phyloP scores from a whole-genome alignment of 2,888 invertebrate genomes.

The Dynastes tityus region DNA sequence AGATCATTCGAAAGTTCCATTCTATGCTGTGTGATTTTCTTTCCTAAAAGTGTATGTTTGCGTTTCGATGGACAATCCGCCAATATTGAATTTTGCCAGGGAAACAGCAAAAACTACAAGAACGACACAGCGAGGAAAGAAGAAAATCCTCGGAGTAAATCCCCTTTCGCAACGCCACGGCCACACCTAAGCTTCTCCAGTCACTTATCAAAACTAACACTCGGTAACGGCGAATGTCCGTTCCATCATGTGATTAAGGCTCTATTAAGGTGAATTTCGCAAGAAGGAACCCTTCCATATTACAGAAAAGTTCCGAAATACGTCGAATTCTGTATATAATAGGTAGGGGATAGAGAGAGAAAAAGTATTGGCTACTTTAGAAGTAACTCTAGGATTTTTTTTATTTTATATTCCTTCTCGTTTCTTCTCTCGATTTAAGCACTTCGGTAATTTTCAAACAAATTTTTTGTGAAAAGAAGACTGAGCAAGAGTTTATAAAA shows the following conservation, averaged over 20 bases:
- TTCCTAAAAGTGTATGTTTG: conserved; percentile 31
- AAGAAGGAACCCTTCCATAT: conserved; percentile 26
- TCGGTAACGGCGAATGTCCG: conserved; percentile 50
- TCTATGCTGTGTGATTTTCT: neutral
- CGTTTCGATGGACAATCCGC: conserved; percentile 48
- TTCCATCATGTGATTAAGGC: conserved; percentile 52
- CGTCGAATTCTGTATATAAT: conserved; percentile 35
- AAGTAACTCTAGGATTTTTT: conserved; percentile 22
- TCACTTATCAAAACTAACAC: conserved; percentile 64
- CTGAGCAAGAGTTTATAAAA: too few species aligned
- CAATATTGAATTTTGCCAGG: conserved; percentile 53
- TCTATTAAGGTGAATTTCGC: conserved; percentile 42
- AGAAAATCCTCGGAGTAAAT: conserved; percentile 63
- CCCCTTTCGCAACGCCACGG: conserved; percentile 61
- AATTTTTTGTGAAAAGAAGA: neutral
- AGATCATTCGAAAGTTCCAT: neutral
- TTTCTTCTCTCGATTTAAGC: conserved; percentile 14
- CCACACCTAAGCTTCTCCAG: conserved; percentile 63
- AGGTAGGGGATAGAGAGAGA: neutral
- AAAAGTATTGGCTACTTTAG: conserved; percentile 33
- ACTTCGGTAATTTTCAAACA: too few species aligned
- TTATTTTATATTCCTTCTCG: conserved; percentile 3
- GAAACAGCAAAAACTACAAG: conserved; percentile 61
- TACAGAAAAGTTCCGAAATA: conserved; percentile 37
- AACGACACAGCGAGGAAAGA: conserved; percentile 58